Evolutionary conservation across 1,140 invertebrate species (phyloP), one percentile per base, ranked within the genome.

Genomic region (Drosophila carrolli): DNA sequence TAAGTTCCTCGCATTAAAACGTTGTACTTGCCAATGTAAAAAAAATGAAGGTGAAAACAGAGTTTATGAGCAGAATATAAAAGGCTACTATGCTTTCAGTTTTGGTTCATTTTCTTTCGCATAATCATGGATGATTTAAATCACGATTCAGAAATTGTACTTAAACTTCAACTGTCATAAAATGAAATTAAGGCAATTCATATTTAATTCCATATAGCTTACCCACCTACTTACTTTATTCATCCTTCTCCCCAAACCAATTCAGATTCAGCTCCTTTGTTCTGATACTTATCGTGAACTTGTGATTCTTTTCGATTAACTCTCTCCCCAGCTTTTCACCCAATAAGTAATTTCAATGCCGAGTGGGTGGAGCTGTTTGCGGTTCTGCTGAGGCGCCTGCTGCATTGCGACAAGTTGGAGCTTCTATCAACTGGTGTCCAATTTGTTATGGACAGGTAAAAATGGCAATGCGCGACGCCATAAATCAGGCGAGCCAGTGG

Each of bases 381-480:
- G 62, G 29, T 13, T 48, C 38, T 16, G 38, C 19, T 37, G 38
- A 19, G 62, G 75, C 70, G 48, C 53, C 66, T 63, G 75, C 83
- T 88, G 83, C 83, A 86, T 68, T 86, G 83, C 83, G 83, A 86
- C 83, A 86, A 88, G 84, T 88, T 76, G 80, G 62, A 48, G 50
- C 61, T 62, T 73, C 84, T 78, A 89, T 88, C 83, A 88, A 88
- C 84, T 88, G 84, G 83, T 88, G 84, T 88, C 83, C 83, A 88
- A 88, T 88, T 88, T 89, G 79, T 80, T 88, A 89, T 80, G 79
- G 83, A 72, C 84, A 83, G 83, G 80, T 88, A 88, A 79, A 80
- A 88, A 88, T 88, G 79, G 84, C 83, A 63, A 70, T 77, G 75
- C 83, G 80, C 72, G 83, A 44, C 66, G 56, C 56, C 67, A 82